These are phyloP conservation scores for Phrynosoma platyrhinos DNA, from an alignment of 2,113 vertebrate genomes.

Conservation along the genomic window DNA sequence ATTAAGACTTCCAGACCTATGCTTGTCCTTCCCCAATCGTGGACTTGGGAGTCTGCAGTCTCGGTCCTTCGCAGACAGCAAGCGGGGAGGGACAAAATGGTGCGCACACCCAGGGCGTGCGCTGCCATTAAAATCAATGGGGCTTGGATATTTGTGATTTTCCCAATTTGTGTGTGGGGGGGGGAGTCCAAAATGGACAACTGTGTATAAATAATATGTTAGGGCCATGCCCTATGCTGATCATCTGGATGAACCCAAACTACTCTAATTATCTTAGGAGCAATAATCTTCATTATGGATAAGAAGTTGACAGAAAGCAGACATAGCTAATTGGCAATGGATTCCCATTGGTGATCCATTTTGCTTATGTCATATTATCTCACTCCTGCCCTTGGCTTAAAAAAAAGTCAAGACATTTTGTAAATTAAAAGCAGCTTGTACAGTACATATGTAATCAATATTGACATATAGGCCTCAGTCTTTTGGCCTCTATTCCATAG, in stretches of 20 bases:
- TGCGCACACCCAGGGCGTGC: too few species aligned
- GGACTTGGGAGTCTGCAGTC: too few species aligned
- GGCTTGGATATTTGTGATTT: too few species aligned
- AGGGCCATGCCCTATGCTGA: constrained; percentile 3
- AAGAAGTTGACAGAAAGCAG: constrained; percentile 21
- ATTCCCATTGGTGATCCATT: neutral
- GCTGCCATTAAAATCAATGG: too few species aligned
- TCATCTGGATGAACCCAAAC: constrained; percentile 1
- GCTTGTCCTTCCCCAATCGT: too few species aligned
- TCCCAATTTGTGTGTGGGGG: too few species aligned
- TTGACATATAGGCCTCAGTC: neutral
- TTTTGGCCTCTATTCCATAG: neutral
- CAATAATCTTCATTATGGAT: constrained; percentile 12
- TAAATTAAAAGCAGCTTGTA: neutral
- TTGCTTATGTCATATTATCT: constrained; percentile 19
- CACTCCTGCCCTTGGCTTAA: constrained; percentile 5
- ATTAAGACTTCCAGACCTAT: neutral
- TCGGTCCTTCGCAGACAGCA: too few species aligned
- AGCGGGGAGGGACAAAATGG: too few species aligned
- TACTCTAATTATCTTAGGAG: constrained; percentile 16
- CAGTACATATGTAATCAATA: neutral
- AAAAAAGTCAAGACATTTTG: constrained; percentile 12
- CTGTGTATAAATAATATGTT: neutral
- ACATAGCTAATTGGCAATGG: constrained; percentile 19
- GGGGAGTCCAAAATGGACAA: too few species aligned